Conservation (phyloP, 2,888 invertebrate species). For the Aricia artaxerxes region DNA sequence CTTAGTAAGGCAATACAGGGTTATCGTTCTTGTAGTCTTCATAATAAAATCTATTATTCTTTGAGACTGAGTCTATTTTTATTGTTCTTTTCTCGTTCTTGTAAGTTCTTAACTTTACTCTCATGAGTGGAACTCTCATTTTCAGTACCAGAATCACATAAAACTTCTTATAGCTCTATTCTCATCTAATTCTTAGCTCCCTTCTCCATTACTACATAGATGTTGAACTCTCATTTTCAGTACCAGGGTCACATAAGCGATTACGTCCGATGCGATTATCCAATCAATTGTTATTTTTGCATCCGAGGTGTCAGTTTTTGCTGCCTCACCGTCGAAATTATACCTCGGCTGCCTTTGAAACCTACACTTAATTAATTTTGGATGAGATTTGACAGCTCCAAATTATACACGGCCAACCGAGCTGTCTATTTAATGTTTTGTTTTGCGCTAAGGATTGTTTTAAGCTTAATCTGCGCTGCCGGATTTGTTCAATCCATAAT, state of each 20-base stretch:
- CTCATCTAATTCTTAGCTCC: no score
- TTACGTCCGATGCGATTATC: constrained; percentile 55
- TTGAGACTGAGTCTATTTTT: neutral
- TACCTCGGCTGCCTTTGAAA: constrained; percentile 54
- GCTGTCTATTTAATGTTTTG: constrained; percentile 11
- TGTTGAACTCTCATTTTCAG: neutral
- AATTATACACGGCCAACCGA: constrained; percentile 58
- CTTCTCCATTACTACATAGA: no score
- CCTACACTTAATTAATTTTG: constrained; percentile 70
- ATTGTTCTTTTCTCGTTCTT: no score
- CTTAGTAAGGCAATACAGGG: no score
- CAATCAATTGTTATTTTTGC: constrained; percentile 63
- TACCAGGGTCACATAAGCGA: constrained; percentile 6
- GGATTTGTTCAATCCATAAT: neutral
- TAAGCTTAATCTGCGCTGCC: neutral
- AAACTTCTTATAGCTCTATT: no score
- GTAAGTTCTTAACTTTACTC: neutral
- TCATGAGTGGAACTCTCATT: neutral
- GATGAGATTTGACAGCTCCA: constrained; percentile 67
- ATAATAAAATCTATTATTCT: neutral
- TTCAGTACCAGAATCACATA: neutral
- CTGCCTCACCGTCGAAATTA: constrained; percentile 67
- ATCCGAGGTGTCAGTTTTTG: constrained; percentile 66
- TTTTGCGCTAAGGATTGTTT: neutral
- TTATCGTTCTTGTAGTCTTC: no score